Evolutionary conservation across 2,888 invertebrate species (phyloP).

Genomic region (Pseudoips prasinana): DNA sequence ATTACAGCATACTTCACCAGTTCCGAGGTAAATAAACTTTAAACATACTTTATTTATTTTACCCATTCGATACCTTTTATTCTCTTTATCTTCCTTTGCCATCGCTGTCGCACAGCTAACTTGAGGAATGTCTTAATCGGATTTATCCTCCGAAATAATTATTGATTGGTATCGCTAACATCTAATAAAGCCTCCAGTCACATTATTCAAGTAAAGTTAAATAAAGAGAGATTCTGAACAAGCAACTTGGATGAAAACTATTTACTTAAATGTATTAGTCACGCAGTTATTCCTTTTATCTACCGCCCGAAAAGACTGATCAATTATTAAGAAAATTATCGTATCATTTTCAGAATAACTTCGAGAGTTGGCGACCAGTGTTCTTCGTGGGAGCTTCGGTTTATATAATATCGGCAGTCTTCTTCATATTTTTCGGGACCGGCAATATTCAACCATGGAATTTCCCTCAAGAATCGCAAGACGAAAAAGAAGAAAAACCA

Average conservation of each 20-base stretch:
- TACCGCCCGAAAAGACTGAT: no score
- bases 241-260: no score
- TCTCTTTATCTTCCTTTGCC: no score
- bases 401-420: slow-evolving; percentile 85
- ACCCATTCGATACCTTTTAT: not conserved
- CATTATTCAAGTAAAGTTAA: no score
- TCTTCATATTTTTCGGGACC: slow-evolving; percentile 87
- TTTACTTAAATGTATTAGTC: no score
- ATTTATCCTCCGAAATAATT: not conserved
- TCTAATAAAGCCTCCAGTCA: no score
- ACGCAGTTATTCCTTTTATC: no score
- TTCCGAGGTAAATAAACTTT: slow-evolving; percentile 63
- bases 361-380: slow-evolving; percentile 87
- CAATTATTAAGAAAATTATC: no score
- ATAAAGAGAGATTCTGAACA: no score
- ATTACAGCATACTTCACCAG: slow-evolving; percentile 85
- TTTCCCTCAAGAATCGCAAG: slow-evolving; percentile 49
- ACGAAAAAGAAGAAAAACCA: slow-evolving; percentile 38
- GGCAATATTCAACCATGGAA: slow-evolving; percentile 88
- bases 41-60: not conserved
- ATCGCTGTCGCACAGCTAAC: no score
- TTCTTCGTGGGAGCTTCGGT: slow-evolving; percentile 88
- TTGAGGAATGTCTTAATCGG: no score
- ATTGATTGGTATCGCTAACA: no score
- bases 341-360: slow-evolving; percentile 82